Percentiles rank a stretch among this genome's conserved stretches.
These are phyloP conservation scores for Exaiptasia diaphana DNA, from an alignment of 64 coral and sea anemone genomes.

Conservation along the genomic window DNA sequence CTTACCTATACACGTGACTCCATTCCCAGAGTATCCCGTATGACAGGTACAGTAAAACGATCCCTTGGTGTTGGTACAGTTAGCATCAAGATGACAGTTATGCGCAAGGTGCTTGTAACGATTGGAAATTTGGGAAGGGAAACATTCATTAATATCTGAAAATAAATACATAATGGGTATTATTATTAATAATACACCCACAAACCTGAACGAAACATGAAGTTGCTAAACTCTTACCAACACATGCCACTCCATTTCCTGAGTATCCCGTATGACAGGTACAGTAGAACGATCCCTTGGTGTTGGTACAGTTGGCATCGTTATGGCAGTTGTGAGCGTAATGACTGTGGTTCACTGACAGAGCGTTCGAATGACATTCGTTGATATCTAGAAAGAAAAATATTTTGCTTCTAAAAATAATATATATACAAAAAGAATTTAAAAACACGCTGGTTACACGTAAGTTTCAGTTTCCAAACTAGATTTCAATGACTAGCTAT, in stretches of 20 bases:
- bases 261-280: slow-evolving; percentile 70
- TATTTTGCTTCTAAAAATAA: not conserved
- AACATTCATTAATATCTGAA: slow-evolving; percentile 72
- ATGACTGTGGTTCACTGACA: not conserved
- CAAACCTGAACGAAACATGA: not conserved
- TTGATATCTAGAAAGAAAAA: slow-evolving; percentile 48
- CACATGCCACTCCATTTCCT: slow-evolving; percentile 65
- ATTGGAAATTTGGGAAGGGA: slow-evolving; percentile 21
- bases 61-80: slow-evolving; percentile 71
- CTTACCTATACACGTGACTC: slow-evolving; percentile 59
- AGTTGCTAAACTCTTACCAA: slow-evolving; percentile 20
- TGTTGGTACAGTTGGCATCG: slow-evolving; percentile 75
- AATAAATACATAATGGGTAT: not conserved
- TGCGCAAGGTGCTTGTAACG: slow-evolving; percentile 50
- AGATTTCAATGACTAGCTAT: no score
- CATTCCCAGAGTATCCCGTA: slow-evolving; percentile 64
- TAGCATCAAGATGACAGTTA: slow-evolving; percentile 70
- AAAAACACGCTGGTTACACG: not conserved
- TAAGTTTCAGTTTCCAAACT: no score
- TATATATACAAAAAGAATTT: not conserved
- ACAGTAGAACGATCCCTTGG: slow-evolving; percentile 79
- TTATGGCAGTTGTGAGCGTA: slow-evolving; percentile 62
- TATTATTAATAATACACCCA: not conserved
- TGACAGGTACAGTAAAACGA: slow-evolving; percentile 72
- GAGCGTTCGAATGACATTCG: slow-evolving; percentile 26